Evolutionary conservation across 2,888 invertebrate species (phyloP).

Genomic region (Dione juno): DNA sequence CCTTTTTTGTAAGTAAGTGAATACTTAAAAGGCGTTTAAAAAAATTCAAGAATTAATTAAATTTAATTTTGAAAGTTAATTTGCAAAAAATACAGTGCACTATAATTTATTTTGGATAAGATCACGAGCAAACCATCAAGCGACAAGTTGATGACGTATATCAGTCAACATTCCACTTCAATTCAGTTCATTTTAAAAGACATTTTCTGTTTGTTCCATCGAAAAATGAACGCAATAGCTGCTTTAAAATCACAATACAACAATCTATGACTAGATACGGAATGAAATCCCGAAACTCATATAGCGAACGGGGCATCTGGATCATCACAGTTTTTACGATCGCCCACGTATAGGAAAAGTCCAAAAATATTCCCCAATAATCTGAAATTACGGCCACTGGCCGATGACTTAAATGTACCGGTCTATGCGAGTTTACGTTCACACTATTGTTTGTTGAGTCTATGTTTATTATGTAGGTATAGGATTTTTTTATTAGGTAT

Average conservation of each 20-base stretch:
- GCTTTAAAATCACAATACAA: conserved; percentile 14
- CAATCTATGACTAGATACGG: conserved; percentile 37
- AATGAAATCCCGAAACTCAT: conserved; percentile 56
- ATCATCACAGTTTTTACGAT: conserved; percentile 77
- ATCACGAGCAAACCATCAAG: no score
- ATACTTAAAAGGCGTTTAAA: no score
- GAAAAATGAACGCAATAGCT: not conserved
- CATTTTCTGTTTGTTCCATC: not conserved
- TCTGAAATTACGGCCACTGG: conserved; percentile 71
- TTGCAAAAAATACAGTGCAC: no score
- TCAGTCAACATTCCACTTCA: not conserved
- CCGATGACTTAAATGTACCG: conserved; percentile 66
- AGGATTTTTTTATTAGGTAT: not conserved
- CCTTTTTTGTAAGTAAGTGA: no score
- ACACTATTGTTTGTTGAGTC: conserved; percentile 19
- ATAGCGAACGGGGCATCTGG: conserved; percentile 73
- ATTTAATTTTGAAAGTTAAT: no score
- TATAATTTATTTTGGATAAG: no score
- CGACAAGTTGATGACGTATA: no score
- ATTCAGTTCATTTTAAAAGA: not conserved
- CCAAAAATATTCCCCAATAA: conserved; percentile 74
- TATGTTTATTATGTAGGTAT: not conserved
- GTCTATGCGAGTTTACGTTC: conserved; percentile 33
- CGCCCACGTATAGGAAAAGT: conserved; percentile 56
- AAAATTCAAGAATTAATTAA: no score